phyloP scores from a whole-genome alignment of 2,113 vertebrate species.

The Rousettus leschenaultii region DNA sequence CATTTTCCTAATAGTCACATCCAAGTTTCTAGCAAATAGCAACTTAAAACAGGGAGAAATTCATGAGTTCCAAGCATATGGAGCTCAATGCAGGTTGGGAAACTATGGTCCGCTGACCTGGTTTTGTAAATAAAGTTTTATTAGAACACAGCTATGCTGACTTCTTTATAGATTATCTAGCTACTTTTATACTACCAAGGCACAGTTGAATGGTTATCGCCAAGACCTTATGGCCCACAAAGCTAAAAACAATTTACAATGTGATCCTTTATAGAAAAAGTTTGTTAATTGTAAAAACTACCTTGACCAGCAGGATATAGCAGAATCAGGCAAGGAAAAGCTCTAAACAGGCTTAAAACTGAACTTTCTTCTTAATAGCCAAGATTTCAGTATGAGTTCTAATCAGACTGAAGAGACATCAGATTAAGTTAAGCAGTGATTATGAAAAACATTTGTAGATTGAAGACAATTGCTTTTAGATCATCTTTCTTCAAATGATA shows the following conservation, averaged over 20 bases:
- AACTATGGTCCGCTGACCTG: not conserved
- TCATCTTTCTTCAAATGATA: not conserved
- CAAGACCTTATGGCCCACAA: not conserved
- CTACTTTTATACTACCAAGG: not conserved
- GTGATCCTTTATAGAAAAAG: not conserved
- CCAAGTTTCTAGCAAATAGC: not conserved
- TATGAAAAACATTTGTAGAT: not conserved
- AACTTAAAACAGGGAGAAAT: not conserved
- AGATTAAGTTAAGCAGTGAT: not conserved
- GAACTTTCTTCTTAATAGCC: not conserved
- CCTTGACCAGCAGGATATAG: not conserved
- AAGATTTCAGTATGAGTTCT: not conserved
- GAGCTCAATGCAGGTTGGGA: not conserved
- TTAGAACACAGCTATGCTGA: not conserved
- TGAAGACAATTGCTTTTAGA: not conserved
- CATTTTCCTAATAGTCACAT: not conserved
- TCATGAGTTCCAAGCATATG: not conserved
- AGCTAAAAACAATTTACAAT: not conserved
- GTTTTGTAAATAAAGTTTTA: not conserved
- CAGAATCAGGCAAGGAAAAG: not conserved
- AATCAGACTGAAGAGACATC: not conserved
- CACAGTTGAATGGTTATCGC: not conserved
- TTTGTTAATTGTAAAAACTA: not conserved
- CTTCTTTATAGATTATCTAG: not conserved
- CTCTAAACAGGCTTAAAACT: not conserved